Conservation (phyloP, 2,888 invertebrate genomes). For the Melieria omissa region DNA sequence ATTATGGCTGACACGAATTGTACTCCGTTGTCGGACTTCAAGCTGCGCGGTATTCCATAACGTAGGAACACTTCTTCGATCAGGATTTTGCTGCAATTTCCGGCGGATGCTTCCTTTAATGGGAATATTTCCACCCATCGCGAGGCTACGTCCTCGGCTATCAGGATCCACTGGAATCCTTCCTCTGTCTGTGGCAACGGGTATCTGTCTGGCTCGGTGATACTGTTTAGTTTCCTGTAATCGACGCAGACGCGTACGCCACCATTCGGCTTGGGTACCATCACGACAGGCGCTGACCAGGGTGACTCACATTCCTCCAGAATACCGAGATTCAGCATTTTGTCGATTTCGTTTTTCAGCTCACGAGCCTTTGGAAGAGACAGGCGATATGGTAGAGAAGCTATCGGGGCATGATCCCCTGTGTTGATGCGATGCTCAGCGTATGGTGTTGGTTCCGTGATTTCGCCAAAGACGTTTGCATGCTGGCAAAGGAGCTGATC, state of each 20-base stretch:
- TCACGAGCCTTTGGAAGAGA: no score
- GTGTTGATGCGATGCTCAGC: no score
- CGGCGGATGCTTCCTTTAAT: constrained; percentile 50
- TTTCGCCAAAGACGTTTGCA: constrained; percentile 3
- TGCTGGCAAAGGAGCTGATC: constrained; percentile 2
- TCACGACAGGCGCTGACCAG: constrained; percentile 57
- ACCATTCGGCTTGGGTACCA: constrained; percentile 54
- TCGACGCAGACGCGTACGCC: constrained; percentile 51
- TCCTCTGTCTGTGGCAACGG: constrained; percentile 46
- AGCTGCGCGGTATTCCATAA: constrained; percentile 54
- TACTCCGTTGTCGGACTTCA: no score
- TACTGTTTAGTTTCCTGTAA: constrained; percentile 52
- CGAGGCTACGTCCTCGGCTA: constrained; percentile 49
- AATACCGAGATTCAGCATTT: constrained; percentile 51
- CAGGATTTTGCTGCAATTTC: constrained; percentile 50
- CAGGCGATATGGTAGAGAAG: no score
- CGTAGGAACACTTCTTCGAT: constrained; percentile 57
- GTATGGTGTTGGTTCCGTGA: constrained; percentile 25
- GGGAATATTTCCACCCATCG: constrained; percentile 55
- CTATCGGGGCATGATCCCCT: no score
- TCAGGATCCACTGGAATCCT: constrained; percentile 50
- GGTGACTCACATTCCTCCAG: constrained; percentile 61
- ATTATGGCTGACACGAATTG: no score
- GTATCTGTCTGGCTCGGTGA: constrained; percentile 48
- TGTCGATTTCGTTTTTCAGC: no score